Evolutionary conservation across 1,140 invertebrate species (phyloP), one percentile per base, ranked within the genome.

Genomic region (Tribolium castaneum): DNA sequence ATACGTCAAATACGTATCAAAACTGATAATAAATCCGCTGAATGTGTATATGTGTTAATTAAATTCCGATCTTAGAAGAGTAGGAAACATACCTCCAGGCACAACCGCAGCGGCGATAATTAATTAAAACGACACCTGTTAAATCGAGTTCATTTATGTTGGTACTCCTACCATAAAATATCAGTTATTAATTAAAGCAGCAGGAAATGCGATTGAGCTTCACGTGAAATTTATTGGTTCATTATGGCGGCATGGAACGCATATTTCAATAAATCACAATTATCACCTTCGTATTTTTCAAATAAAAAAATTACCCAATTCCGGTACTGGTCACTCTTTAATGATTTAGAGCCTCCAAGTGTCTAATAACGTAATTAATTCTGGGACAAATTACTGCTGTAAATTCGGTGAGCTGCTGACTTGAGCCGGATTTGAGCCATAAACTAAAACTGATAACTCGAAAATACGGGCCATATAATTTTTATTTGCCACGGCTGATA

Each of bases 161-260:
- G 39, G 39, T 45, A 45, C 39, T 66, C 45, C 59, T 13, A 66
- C 25, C 59, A 14, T 66, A 66, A 66, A 66, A 66, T 35, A 35
- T 66, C 59, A 66, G 45, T 66, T 66, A 66, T 66, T 66, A 66
- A 66, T 66, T 66, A 66, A 66, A 66, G 25, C 59, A 35, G 59
- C 25, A 66, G 59, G 59, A 34, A 66, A 66, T 35, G 12, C 7
- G 9, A 66, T 66, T 35, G 59, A 59, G 54, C 16, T 25, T 59
- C 54, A 25, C 19, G 22, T 59, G 19, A 35, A 66, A 66, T 66
- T 66, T 66, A 66, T 62, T 35, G 59, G 59, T 66, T 66, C 59
- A 66, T 66, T 66, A 66, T 66, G 59, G 45, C 25, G 30, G 10
- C 13, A 35, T 66, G 34, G 4, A 66, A 13, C 16, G n/a, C 25